Conservation (phyloP, 2,113 vertebrate genomes). For the Eptatretus burgeri region DNA sequence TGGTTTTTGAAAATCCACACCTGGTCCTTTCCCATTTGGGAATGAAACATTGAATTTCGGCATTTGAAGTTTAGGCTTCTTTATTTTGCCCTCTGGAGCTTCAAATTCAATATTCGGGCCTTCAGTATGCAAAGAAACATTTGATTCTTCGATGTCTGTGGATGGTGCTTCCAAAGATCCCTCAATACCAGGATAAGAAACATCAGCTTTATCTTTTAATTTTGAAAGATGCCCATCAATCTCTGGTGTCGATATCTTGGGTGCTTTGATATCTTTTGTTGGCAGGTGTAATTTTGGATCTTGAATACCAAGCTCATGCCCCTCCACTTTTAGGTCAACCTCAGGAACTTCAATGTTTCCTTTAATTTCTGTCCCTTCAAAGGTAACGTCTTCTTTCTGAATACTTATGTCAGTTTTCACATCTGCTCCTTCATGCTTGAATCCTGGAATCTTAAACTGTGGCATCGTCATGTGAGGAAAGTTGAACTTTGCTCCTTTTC, state of each 20-base stretch:
- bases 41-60: too few species aligned
- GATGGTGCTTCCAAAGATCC: background rate
- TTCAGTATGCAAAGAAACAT: background rate
- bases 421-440: background rate
- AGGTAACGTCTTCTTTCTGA: background rate
- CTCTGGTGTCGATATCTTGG: background rate
- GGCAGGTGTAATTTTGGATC: conserved; percentile 9
- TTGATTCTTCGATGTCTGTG: background rate
- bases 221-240: background rate
- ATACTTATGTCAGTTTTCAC: background rate
- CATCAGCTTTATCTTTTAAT: background rate
- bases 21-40: too few species aligned
- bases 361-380: background rate
- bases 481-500: background rate
- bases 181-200: background rate
- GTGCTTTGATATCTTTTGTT: conserved; percentile 7
- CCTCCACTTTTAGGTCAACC: conserved; percentile 10
- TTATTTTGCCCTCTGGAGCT: too few species aligned
- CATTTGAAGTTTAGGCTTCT: too few species aligned
- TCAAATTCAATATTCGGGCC: conserved; percentile 2
- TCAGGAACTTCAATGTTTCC: background rate
- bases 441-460: background rate
- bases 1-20: too few species aligned
- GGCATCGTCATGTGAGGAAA: background rate
- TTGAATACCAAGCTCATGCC: conserved; percentile 8